Conservation (phyloP, 1,140 invertebrate species). For the Apocrypta bakeri region DNA sequence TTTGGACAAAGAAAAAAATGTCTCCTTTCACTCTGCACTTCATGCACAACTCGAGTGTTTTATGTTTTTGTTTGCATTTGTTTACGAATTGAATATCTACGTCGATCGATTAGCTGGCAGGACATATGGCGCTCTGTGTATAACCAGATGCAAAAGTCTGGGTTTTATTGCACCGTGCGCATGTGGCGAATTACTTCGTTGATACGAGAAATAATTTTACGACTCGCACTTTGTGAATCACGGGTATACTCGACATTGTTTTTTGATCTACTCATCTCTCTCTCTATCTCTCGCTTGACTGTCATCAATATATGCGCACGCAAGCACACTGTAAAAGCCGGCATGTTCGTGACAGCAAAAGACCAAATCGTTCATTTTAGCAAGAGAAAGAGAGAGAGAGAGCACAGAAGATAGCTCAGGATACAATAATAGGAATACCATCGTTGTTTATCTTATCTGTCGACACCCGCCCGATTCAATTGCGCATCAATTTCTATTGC, state of each 20-base stretch:
- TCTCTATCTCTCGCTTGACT: neutral
- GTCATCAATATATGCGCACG: neutral
- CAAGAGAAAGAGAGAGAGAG: neutral
- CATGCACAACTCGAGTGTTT: neutral
- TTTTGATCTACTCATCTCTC: no score
- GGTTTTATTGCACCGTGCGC: neutral
- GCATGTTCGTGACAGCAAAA: neutral
- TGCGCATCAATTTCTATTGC: constrained; percentile 35
- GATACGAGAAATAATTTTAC: neutral
- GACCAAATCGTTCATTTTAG: constrained; percentile 28
- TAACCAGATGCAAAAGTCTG: constrained; percentile 1
- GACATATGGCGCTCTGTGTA: neutral
- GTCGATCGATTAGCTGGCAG: constrained; percentile 12
- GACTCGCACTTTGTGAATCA: no score
- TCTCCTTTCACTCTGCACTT: neutral
- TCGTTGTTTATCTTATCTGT: constrained; percentile 38
- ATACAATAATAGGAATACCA: constrained; percentile 34
- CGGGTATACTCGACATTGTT: no score
- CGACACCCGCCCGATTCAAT: constrained; percentile 34
- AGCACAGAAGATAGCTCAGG: neutral
- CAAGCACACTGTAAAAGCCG: no score
- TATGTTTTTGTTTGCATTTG: neutral
- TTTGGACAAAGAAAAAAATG: constrained; percentile 6
- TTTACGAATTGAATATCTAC: neutral
- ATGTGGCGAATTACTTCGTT: neutral